Evolutionary conservation across 2,888 invertebrate genomes (phyloP).

Genomic region (Pristionchus arcanus): DNA sequence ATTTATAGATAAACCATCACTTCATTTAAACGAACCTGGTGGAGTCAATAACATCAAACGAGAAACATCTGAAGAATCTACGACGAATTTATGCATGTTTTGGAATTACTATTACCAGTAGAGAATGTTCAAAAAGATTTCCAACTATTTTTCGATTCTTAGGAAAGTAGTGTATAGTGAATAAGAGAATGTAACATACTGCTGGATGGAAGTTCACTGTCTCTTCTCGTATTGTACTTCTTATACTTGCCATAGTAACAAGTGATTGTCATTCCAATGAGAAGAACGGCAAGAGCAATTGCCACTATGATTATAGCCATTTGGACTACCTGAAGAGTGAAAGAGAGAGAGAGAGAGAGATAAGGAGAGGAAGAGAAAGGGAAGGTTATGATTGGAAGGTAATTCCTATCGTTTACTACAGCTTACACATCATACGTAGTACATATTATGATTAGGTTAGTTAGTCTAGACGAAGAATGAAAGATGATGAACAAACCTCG

Average conservation of each 20-base stretch:
- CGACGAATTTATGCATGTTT: background rate
- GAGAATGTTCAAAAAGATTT: background rate
- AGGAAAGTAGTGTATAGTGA: too few species aligned
- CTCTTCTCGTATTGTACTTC: slow-evolving; percentile 54
- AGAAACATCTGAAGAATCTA: slow-evolving; percentile 30
- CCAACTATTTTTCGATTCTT: background rate
- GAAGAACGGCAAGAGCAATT: slow-evolving; percentile 53
- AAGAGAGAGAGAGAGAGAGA: background rate
- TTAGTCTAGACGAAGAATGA: background rate
- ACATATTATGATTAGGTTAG: too few species aligned
- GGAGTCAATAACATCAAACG: slow-evolving; percentile 11
- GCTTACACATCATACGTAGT: too few species aligned
- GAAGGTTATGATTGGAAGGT: background rate
- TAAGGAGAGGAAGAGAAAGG: background rate
- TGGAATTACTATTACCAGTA: background rate
- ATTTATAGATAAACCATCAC: background rate
- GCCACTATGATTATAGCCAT: slow-evolving; percentile 54
- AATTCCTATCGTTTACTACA: too few species aligned
- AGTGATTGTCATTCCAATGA: slow-evolving; percentile 55
- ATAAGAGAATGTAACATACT: background rate
- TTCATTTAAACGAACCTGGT: background rate
- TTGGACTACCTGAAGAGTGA: slow-evolving; percentile 45
- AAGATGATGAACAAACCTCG: slow-evolving; percentile 9
- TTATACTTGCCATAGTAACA: slow-evolving; percentile 57
- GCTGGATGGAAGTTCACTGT: background rate